phyloP scores from a whole-genome alignment of 2,888 invertebrate genomes.

The Eretmocerus hayati region DNA sequence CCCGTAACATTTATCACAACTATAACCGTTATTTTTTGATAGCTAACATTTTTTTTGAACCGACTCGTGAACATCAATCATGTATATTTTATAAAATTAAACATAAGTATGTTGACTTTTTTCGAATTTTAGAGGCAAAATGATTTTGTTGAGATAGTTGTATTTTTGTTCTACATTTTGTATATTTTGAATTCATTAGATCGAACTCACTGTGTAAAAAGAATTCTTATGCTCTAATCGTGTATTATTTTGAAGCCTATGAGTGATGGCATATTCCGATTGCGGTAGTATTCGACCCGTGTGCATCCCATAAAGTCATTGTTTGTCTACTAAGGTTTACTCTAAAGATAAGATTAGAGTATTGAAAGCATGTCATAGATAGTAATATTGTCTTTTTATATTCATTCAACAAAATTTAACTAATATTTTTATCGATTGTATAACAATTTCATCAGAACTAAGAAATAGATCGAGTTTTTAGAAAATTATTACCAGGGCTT shows the following conservation, averaged over 20 bases:
- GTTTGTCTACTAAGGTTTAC: slow-evolving; percentile 15
- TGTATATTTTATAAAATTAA: slow-evolving; percentile 12
- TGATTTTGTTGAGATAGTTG: slow-evolving; percentile 17
- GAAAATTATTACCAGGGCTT: slow-evolving; percentile 15
- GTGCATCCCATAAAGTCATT: slow-evolving; percentile 14
- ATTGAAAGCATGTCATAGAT: slow-evolving; percentile 10
- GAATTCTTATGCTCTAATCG: too few species aligned
- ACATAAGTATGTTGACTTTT: slow-evolving; percentile 11
- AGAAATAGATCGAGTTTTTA: slow-evolving; percentile 10
- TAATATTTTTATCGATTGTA: slow-evolving; percentile 7
- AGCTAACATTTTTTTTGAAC: slow-evolving; percentile 6
- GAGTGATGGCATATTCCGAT: too few species aligned
- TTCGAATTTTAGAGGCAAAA: slow-evolving; percentile 8
- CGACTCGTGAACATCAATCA: slow-evolving; percentile 6
- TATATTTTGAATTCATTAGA: too few species aligned
- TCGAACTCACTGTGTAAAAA: too few species aligned
- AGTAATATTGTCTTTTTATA: slow-evolving; percentile 16
- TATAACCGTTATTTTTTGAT: slow-evolving; percentile 3
- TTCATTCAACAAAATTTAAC: slow-evolving; percentile 16
- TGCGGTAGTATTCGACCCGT: too few species aligned
- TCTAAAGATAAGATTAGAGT: slow-evolving; percentile 16
- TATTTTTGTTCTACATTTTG: slow-evolving; percentile 14
- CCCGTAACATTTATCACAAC: background rate
- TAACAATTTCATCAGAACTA: slow-evolving; percentile 10
- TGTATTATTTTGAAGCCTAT: too few species aligned